phyloP scores from a whole-genome alignment of 2,888 invertebrate species.

The Machimus rusticus region DNA sequence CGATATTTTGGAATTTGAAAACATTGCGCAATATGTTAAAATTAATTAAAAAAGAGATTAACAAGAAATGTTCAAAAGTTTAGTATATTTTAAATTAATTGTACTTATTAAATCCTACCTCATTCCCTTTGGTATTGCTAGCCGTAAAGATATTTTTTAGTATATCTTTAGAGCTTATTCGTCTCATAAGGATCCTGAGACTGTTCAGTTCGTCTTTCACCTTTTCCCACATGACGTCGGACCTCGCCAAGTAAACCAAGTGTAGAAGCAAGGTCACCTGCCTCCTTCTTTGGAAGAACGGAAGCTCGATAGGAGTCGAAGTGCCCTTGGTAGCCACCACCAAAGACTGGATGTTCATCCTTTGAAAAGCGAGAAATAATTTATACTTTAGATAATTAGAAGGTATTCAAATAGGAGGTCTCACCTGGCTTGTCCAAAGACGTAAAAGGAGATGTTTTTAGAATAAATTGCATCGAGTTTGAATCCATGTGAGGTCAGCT shows the following conservation, averaged over 20 bases:
- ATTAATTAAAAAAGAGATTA: no score
- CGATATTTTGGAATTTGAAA: no score
- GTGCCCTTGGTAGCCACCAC: conserved; percentile 51
- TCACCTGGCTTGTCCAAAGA: conserved; percentile 57
- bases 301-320: conserved; percentile 45
- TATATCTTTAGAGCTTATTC: conserved; percentile 51
- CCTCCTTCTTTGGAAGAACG: conserved; percentile 52
- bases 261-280: conserved; percentile 57
- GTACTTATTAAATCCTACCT: conserved; percentile 49
- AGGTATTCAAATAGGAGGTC: background rate
- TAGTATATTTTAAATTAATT: background rate
- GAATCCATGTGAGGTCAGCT: conserved; percentile 53
- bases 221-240: conserved; percentile 46
- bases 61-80: background rate
- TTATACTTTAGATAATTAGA: background rate
- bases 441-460: conserved; percentile 33
- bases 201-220: conserved; percentile 49
- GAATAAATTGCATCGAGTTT: conserved; percentile 10
- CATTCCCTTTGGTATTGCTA: conserved; percentile 57
- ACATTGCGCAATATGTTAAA: no score
- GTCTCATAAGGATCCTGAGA: conserved; percentile 54
- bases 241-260: conserved; percentile 50
- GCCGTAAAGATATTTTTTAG: conserved; percentile 56
- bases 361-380: conserved; percentile 43
- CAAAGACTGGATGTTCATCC: conserved; percentile 57